Conservation (phyloP, 2,888 invertebrate genomes). For the Eupithecia inturbata region DNA sequence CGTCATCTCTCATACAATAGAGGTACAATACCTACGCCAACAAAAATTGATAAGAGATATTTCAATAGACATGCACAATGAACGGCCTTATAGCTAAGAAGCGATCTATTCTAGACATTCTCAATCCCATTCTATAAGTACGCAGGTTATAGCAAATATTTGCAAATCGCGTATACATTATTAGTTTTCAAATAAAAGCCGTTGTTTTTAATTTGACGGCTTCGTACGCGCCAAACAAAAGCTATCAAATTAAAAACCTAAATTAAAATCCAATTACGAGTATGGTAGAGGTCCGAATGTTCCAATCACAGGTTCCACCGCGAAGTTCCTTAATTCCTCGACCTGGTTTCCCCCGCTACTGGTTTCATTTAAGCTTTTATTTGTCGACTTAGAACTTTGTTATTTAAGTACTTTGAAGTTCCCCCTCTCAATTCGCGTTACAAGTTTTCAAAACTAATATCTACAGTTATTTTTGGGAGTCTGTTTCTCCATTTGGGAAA, state of each 20-base stretch:
- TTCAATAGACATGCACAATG: too few species aligned
- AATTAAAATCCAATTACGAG: constrained; percentile 2
- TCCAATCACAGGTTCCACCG: constrained; percentile 3
- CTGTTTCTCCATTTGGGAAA: background rate
- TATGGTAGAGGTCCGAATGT: background rate
- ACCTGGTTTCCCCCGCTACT: constrained; percentile 19
- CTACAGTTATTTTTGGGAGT: background rate
- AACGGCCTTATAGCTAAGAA: too few species aligned
- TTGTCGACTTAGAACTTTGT: constrained; percentile 22
- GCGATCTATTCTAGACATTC: too few species aligned
- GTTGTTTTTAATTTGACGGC: background rate
- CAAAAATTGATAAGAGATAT: too few species aligned
- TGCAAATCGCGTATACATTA: background rate
- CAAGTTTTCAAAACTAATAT: constrained; percentile 15
- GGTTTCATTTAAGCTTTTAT: constrained; percentile 25
- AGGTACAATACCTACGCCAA: too few species aligned
- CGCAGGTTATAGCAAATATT: too few species aligned
- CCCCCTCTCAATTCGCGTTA: background rate
- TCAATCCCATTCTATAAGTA: too few species aligned
- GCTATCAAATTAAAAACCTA: background rate
- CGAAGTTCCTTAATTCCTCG: constrained; percentile 16
- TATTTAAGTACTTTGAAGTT: constrained; percentile 17
- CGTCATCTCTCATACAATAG: too few species aligned
- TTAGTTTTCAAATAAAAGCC: background rate
- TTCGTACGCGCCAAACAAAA: background rate